phyloP scores from a whole-genome alignment of 2,797 vertebrate genomes.

The Pipistrellus kuhlii region DNA sequence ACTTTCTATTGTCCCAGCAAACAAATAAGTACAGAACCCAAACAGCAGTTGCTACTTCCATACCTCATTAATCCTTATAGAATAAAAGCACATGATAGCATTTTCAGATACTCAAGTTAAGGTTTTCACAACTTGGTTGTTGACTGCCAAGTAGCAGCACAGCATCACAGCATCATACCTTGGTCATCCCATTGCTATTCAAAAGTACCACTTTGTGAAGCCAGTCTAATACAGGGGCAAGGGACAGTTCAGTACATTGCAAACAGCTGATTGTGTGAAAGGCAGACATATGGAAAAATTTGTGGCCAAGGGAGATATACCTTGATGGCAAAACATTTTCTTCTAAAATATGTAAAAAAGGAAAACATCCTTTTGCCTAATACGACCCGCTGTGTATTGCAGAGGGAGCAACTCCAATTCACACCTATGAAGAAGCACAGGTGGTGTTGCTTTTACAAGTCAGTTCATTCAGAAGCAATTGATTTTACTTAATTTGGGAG shows the following conservation, averaged over 20 bases:
- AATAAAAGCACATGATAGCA: not conserved
- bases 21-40: too few relatives aligned
- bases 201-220: not conserved
- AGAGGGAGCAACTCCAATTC: not conserved
- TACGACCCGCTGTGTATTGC: not conserved
- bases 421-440: not conserved
- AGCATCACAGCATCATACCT: not conserved
- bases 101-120: not conserved
- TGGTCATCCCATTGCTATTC: not conserved
- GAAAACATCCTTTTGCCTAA: not conserved
- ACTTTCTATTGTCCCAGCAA: too few relatives aligned
- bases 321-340: not conserved
- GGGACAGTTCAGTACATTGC: not conserved
- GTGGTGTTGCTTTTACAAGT: not conserved
- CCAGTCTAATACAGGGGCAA: not conserved
- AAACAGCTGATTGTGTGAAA: not conserved
- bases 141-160: not conserved
- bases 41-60: too few relatives aligned
- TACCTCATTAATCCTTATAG: not conserved
- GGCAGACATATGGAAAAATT: not conserved
- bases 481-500: not conserved
- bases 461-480: not conserved
- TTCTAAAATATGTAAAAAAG: not conserved
- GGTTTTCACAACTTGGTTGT: not conserved
- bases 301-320: not conserved